Conservation (phyloP, 2,113 vertebrate genomes). For the Myanophis thanlyinensis region DNA sequence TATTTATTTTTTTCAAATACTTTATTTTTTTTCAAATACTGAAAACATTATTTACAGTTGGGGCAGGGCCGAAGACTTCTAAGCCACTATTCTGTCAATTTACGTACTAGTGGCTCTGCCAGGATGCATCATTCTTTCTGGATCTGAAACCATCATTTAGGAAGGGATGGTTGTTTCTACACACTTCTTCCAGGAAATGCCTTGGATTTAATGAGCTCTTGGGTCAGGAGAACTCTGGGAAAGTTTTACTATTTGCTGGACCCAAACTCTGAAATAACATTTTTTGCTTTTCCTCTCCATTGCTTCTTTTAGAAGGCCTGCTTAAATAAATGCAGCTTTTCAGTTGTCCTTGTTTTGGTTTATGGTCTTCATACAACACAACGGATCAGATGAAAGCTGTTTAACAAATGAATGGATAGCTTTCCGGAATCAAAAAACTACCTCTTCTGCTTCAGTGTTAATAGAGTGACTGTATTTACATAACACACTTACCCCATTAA, state of each 20-base stretch:
- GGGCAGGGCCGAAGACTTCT: background rate
- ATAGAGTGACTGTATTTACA: background rate
- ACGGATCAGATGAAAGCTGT: background rate
- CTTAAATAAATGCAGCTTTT: background rate
- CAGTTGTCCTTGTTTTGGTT: background rate
- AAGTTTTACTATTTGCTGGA: background rate
- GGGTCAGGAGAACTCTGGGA: background rate
- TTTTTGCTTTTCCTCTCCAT: background rate
- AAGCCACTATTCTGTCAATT: background rate
- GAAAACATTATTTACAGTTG: background rate
- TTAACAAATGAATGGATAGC: background rate
- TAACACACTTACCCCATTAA: background rate
- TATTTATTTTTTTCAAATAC: background rate
- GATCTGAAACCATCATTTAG: background rate
- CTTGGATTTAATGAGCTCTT: background rate
- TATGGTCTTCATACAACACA: background rate
- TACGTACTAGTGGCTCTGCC: background rate
- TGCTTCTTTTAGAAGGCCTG: background rate
- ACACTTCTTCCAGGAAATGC: background rate
- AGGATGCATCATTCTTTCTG: background rate
- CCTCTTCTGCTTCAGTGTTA: background rate
- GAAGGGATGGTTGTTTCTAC: background rate
- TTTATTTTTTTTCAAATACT: background rate
- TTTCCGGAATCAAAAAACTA: background rate
- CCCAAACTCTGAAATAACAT: background rate